Evolutionary conservation across 1,140 invertebrate species (phyloP), one percentile per base, ranked within the genome.

Genomic region (Hypothenemus hampei): DNA sequence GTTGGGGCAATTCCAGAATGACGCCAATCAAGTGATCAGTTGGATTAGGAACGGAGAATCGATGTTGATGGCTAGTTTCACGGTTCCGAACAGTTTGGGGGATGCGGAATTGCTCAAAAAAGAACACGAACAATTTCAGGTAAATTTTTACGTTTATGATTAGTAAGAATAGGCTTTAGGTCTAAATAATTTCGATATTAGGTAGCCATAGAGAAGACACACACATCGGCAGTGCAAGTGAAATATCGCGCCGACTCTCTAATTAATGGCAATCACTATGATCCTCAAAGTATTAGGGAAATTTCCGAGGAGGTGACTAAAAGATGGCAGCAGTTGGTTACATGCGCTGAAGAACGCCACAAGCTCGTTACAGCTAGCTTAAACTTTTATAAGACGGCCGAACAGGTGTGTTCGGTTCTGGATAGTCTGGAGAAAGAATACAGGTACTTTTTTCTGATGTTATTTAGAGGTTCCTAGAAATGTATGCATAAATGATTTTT

Each of bases 361-460:
- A 97, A 97, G 73, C 80, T 98, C 16, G 92, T 97, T 3, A 95
- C 91, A 31, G 93, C 93, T 5, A 93, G 92, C 58, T 84, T 97
- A 36, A 97, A 95, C 73, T 98, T 97, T 77, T 98, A 95, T 73
- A 98, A 97, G 77, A 98, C 94, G 5, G 93, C 93, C 1, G 94
- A 97, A 69, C 93, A 97, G 78, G 91, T 98, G 11, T 94, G 92
- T 70, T 93, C 91, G 0, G 95, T 98, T 0, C 74, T 98, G 60
- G 94, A 97, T 70, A 95, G 91, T 66, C 73, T 98, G 53, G 95
- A 98, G 72, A 77, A 91, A 16, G 95, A 98, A 72, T 98, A 98
- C 74, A 83, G 87, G 53, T 56, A 46, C 10, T 10, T 3, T n/a
- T n/a, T n/a, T n/a, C n/a, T n/a, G n/a, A n/a, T n/a, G n/a, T n/a